Evolutionary conservation across 2,797 vertebrate species (phyloP).

Genomic region (Amphiprion clarkii): DNA sequence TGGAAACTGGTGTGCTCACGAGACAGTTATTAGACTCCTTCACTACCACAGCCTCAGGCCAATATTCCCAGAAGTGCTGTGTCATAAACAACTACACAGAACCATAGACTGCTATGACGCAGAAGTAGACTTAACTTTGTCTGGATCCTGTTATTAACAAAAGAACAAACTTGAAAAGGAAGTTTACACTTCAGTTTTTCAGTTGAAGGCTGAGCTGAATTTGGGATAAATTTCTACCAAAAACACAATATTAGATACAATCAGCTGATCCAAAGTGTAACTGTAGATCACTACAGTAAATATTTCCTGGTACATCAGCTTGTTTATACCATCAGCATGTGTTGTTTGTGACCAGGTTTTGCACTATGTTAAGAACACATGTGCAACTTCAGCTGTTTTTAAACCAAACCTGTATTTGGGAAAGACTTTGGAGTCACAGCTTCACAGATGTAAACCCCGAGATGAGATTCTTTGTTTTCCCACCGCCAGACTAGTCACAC

Average conservation of each 20-base stretch:
- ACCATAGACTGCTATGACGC: slow-evolving; percentile 1
- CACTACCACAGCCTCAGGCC: background rate
- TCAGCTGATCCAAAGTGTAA: background rate
- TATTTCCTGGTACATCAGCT: background rate
- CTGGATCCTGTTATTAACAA: background rate
- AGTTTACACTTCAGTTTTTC: background rate
- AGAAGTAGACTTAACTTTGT: background rate
- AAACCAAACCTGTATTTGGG: background rate
- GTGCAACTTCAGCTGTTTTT: slow-evolving; percentile 23
- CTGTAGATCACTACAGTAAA: background rate
- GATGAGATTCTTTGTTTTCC: slow-evolving; percentile 6
- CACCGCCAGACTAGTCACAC: slow-evolving; percentile 3
- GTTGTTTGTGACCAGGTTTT: background rate
- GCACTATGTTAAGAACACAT: background rate
- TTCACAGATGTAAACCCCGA: background rate
- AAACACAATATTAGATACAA: background rate
- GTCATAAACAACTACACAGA: slow-evolving; percentile 17
- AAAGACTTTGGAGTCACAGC: background rate
- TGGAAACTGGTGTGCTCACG: slow-evolving; percentile 43
- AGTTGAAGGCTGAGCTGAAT: background rate
- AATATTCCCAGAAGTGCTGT: slow-evolving; percentile 20
- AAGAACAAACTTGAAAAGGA: slow-evolving; percentile 1
- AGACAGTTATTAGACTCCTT: slow-evolving; percentile 34
- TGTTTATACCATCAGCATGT: background rate
- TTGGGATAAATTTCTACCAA: background rate